Conservation (phyloP, 2,797 vertebrate genomes). For the Ciconia nigra region DNA sequence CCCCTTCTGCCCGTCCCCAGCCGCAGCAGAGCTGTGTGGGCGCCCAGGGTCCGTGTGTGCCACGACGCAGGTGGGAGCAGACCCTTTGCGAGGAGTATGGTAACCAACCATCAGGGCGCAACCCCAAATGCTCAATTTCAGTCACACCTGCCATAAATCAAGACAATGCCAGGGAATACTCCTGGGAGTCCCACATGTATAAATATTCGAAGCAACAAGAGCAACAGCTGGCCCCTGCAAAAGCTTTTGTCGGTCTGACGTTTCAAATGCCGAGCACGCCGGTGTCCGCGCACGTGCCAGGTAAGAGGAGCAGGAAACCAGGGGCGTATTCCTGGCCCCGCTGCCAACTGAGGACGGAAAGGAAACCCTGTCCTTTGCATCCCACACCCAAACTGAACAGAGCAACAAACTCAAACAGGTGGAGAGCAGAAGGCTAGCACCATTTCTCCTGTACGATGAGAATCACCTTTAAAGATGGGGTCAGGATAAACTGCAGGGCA, state of each 20-base stretch:
- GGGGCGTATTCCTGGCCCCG: fast-evolving
- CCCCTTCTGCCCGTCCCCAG: not conserved
- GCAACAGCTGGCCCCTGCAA: not conserved
- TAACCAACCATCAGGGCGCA: not conserved
- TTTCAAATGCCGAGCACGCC: fast-evolving
- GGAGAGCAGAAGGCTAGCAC: not conserved
- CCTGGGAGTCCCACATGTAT: not conserved
- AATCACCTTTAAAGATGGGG: not conserved
- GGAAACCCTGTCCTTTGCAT: not conserved
- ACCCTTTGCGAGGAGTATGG: fast-evolving
- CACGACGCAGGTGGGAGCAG: fast-evolving
- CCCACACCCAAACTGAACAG: not conserved
- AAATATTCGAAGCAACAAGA: not conserved
- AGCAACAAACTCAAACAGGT: not conserved
- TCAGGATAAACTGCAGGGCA: not conserved
- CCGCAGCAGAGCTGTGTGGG: not conserved
- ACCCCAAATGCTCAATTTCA: fast-evolving
- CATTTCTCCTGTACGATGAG: not conserved
- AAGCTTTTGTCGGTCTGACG: not conserved
- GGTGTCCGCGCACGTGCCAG: fast-evolving
- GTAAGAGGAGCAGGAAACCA: not conserved
- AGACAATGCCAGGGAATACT: not conserved
- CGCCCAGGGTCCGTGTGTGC: fast-evolving
- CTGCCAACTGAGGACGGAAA: not conserved
- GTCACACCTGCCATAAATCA: not conserved